Percentiles rank a stretch among this genome's conserved stretches.
phyloP scores from a whole-genome alignment of 2,113 vertebrate genomes.

The Cnemophilus loriae region DNA sequence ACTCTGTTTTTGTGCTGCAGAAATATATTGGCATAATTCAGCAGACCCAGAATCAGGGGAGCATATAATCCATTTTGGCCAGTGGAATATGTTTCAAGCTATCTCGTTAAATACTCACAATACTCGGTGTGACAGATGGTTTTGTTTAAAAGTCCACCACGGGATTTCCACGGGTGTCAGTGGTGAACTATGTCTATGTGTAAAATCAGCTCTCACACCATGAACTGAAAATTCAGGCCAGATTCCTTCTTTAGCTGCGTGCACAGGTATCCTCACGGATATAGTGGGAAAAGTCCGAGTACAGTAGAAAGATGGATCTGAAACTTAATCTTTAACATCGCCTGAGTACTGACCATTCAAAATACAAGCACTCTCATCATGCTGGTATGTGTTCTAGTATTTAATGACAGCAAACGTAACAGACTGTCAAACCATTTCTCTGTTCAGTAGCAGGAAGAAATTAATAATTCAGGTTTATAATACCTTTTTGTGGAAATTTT shows the following conservation, averaged over 20 bases:
- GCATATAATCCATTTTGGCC: neutral
- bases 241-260: neutral
- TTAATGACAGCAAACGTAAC: neutral
- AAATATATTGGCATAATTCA: neutral
- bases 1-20: neutral
- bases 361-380: neutral
- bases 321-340: neutral
- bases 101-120: neutral
- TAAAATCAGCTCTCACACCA: neutral
- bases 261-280: neutral
- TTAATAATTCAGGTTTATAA: neutral
- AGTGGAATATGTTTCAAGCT: neutral
- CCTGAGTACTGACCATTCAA: neutral
- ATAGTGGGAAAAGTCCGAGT: neutral
- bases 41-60: neutral
- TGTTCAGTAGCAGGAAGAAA: neutral
- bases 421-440: neutral
- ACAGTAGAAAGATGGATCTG: neutral
- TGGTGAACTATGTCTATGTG: accelerated
- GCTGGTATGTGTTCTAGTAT: neutral
- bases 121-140: neutral
- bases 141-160: neutral
- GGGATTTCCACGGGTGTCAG: neutral
- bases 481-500: neutral
- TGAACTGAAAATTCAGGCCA: neutral